Conservation (phyloP, 30 jellyfish, hydroid and myxozoan genomes). For the Sanderia malayensis region DNA sequence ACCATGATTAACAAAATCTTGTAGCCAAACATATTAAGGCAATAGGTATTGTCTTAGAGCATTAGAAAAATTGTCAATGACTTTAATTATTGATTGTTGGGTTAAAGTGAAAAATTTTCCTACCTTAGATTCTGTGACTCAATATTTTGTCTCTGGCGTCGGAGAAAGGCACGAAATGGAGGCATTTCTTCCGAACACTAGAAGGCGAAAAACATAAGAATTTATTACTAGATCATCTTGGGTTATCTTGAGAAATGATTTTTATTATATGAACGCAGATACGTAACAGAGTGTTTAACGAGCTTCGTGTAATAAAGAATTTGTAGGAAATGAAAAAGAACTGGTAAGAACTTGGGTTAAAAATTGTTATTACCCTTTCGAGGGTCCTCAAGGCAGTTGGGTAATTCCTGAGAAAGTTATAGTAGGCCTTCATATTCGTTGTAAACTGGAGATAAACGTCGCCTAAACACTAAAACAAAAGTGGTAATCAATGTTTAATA, state of each 20-base stretch:
- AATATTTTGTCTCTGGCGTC: conserved; percentile 24
- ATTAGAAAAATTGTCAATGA: too few relatives aligned
- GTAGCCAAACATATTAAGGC: too few relatives aligned
- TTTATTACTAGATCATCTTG: neutral
- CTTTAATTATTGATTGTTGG: too few relatives aligned
- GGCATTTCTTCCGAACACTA: conserved; percentile 66
- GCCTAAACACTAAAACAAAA: conserved; percentile 72
- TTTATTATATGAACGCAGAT: neutral
- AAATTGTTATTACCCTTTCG: conserved; percentile 63
- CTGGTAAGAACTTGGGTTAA: conserved; percentile 4
- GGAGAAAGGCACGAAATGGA: conserved; percentile 53
- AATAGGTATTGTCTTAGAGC: too few relatives aligned
- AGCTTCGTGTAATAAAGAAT: neutral
- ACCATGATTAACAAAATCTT: too few relatives aligned
- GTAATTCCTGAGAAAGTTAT: conserved; percentile 52
- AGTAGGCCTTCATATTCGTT: conserved; percentile 54
- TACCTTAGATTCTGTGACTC: conserved; percentile 42
- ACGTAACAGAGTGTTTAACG: neutral
- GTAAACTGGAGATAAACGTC: conserved; percentile 53
- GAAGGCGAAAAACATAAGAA: neutral
- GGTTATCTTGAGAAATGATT: neutral
- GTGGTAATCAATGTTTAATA: too few relatives aligned
- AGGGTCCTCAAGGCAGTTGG: conserved; percentile 51
- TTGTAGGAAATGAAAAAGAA: too few relatives aligned
- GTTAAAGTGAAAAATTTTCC: too few relatives aligned